Base-by-base conservation (phyloP, 2,797 vertebrate genomes). In the Heteromormyrus szaboi region DNA sequence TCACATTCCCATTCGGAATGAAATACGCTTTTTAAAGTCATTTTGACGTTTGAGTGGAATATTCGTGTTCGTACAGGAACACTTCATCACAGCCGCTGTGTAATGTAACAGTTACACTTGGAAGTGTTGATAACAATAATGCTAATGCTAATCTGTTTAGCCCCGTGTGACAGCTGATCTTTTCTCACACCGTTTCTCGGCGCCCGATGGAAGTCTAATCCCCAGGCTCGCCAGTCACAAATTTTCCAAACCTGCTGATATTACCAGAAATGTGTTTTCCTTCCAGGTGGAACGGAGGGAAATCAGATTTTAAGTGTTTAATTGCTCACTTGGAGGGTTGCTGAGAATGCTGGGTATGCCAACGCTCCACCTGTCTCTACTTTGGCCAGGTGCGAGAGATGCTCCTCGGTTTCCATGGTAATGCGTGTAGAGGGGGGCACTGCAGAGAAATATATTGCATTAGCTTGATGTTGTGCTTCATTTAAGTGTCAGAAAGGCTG, bases 121-220 rank as follows among this genome's bases (percentile, higher is more conserved):
- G 29, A 68, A 65, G 86, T 5, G 86, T 46, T 87, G 54, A 87
- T 87, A 3, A 41, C 54, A 85, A 86, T 86, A 44, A 87, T 22
- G 68, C 33, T 33, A 65, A 65, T 65, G 54, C 29, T 59, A 62
- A 59, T 56, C 65, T 25, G 56, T 25, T 68, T 68, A 12, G 22
- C 56, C 44, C 50, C 14, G 37, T 59, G 19, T 87, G 33, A 87
- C 14, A 65, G 9, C 19, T 62, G 19, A 53, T 33, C 86, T 87
- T 65, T 46, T 54, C 37, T 17, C n/a, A 1, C 56, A 44, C 54
- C 1, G 6, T 87, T 87, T 41, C 12, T 65, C n/a, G 1, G n/a
- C 7, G 8, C 19, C 37, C 12, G 9, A 48, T 25, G 54, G 54
- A 46, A 65, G 37, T 54, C 86, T 65, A 62, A 65, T 87, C 86